Base-by-base conservation (phyloP, 1,140 invertebrate genomes). In the Catajapyx aquilonaris region DNA sequence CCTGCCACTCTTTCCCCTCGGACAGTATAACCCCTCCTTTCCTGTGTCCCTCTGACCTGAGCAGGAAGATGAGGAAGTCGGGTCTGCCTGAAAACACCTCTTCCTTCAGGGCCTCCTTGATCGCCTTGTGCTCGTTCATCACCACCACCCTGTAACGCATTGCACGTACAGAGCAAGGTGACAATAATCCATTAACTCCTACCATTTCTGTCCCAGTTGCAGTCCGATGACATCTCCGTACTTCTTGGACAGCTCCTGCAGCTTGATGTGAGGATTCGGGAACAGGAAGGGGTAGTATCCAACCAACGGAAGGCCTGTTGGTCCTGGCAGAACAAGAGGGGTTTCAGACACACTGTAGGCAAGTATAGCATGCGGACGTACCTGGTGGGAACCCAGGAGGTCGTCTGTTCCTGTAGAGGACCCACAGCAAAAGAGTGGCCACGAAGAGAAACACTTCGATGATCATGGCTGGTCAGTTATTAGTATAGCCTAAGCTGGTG, bases 1-100 rank as follows among this genome's bases (percentile, higher is more conserved):
- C 79, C 37, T 71, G 64, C 84, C 84, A 90, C 28, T 77, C 57
- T n/a, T 69, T 62, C 13, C 69, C 75, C 46, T 85, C 80, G 0
- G 73, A 76, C 0, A 81, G 48, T 0, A 81, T 46, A 3, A 83
- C 59, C 30, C 69, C 66, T 64, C n/a, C n/a, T n/a, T n/a, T n/a
- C n/a, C n/a, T n/a, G n/a, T n/a, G n/a, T n/a, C n/a, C n/a, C n/a
- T n/a, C n/a, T n/a, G n/a, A n/a, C n/a, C n/a, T n/a, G n/a, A n/a
- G n/a, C n/a, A n/a, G n/a, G n/a, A n/a, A n/a, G n/a, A n/a, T n/a
- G n/a, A n/a, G 4, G 9, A 43, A 28, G 19, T 11, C 2, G 10
- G 41, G 41, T 34, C 38, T 32, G 10, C 39, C 39, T 2, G 41
- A 10, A 34, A 43, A 40, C 21, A 10, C 18, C 19, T 43, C 41